phyloP scores from a whole-genome alignment of 2,888 invertebrate genomes.

The Stenchaetothrips biformis region DNA sequence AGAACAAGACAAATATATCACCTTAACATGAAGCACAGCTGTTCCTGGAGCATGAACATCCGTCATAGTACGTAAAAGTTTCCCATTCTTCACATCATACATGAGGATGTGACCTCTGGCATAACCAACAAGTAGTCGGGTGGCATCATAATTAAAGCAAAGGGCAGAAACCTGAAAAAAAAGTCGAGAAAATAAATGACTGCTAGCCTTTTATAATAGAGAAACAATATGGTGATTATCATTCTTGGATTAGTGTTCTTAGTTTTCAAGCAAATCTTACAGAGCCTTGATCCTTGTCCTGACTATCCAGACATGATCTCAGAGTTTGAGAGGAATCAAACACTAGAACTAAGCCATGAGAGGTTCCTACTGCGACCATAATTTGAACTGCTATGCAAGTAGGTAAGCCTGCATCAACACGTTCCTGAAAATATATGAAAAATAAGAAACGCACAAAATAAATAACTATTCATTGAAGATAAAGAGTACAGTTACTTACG shows the following conservation, averaged over 20 bases:
- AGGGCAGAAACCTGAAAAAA: slow-evolving; percentile 49
- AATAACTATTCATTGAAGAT: slow-evolving; percentile 23
- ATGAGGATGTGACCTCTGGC: slow-evolving; percentile 83
- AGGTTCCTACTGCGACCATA: slow-evolving; percentile 87
- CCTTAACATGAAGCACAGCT: slow-evolving; percentile 70
- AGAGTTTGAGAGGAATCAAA: slow-evolving; percentile 83
- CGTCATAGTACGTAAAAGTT: slow-evolving; percentile 65
- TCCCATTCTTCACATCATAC: slow-evolving; percentile 76
- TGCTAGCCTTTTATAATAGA: too few species aligned
- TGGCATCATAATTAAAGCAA: slow-evolving; percentile 81
- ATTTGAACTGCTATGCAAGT: slow-evolving; percentile 76
- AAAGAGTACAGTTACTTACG: slow-evolving; percentile 51
- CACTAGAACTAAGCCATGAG: slow-evolving; percentile 83
- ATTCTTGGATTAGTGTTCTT: neutral
- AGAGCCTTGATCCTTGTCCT: slow-evolving; percentile 66
- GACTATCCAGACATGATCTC: slow-evolving; percentile 76
- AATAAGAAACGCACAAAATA: slow-evolving; percentile 19
- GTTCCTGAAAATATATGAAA: slow-evolving; percentile 57
- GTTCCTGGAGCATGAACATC: slow-evolving; percentile 81
- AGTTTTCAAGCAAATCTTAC: slow-evolving; percentile 58
- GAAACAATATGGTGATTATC: neutral
- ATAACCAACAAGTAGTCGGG: slow-evolving; percentile 72
- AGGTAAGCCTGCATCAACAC: slow-evolving; percentile 82
- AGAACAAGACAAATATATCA: slow-evolving; percentile 39
- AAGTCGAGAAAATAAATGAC: neutral